Evolutionary conservation across 1,140 invertebrate species (phyloP).

Genomic region (Monochamus saltuarius): DNA sequence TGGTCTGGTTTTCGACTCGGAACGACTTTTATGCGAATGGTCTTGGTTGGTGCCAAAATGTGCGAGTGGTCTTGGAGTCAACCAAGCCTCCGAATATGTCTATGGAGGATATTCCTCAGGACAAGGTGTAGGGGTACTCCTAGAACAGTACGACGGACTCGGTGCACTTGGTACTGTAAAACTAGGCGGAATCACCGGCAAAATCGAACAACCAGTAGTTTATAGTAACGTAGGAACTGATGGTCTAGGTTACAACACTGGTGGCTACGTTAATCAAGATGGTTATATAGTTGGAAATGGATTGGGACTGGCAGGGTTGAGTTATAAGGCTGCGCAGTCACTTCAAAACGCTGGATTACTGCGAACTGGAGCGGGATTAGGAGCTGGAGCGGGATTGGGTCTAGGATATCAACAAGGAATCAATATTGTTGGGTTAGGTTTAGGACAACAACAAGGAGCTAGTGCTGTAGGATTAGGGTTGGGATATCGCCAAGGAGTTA

Average conservation of each 20-base stretch:
- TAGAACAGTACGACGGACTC: constrained; percentile 46
- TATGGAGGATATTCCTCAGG: constrained; percentile 27
- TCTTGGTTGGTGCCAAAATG: constrained; percentile 76
- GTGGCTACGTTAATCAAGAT: constrained; percentile 13
- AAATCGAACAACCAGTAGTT: constrained; percentile 35
- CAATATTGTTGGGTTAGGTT: too few species aligned
- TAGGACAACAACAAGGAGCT: too few species aligned
- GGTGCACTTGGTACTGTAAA: constrained; percentile 37
- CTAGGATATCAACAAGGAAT: too few species aligned
- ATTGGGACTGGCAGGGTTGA: constrained; percentile 19
- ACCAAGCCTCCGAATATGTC: constrained; percentile 24
- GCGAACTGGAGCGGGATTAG: background rate
- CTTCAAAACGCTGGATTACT: constrained; percentile 37
- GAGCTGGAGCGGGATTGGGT: too few species aligned
- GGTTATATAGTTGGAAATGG: constrained; percentile 5
- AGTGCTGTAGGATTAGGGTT: too few species aligned
- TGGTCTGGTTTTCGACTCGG: constrained; percentile 76
- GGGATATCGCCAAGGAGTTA: too few species aligned
- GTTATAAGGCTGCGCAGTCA: constrained; percentile 32
- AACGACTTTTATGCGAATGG: constrained; percentile 75
- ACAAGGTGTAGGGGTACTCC: constrained; percentile 12
- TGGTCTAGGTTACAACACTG: constrained; percentile 17
- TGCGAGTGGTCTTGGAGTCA: constrained; percentile 48
- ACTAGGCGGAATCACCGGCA: constrained; percentile 42
- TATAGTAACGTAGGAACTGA: constrained; percentile 39